phyloP scores from a whole-genome alignment of 1,140 invertebrate species.

The Caligus rogercresseyi region DNA sequence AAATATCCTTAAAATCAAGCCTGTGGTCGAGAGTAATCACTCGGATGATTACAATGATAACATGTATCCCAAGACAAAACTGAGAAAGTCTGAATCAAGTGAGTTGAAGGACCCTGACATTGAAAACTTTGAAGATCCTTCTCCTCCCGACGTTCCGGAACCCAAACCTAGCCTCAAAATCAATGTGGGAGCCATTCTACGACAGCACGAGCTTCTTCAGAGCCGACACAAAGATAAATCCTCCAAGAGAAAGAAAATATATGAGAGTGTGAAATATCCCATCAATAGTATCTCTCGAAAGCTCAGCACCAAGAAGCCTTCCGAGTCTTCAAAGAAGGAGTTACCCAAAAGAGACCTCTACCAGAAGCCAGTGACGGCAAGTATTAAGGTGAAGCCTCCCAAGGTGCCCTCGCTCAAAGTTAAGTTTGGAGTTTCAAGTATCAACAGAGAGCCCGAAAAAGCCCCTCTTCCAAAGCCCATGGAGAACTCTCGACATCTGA shows the following conservation, averaged over 20 bases:
- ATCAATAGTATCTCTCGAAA: too few relatives aligned
- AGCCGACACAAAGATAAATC: not conserved
- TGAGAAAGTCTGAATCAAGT: not conserved
- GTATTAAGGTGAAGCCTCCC: not conserved
- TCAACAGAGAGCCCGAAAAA: not conserved
- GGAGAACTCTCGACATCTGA: not conserved
- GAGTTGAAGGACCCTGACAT: not conserved
- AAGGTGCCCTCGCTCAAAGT: not conserved
- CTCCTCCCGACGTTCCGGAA: not conserved
- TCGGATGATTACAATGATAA: not conserved
- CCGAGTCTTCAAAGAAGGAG: too few relatives aligned
- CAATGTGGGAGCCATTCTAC: not conserved
- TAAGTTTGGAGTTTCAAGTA: not conserved
- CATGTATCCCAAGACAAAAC: not conserved
- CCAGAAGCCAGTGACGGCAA: too few relatives aligned
- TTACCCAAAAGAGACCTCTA: too few relatives aligned
- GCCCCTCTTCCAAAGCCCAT: not conserved
- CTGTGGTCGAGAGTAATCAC: not conserved
- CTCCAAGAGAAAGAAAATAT: not conserved
- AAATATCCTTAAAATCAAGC: not conserved
- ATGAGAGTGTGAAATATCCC: too few relatives aligned
- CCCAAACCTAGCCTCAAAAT: not conserved
- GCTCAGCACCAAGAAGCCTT: too few relatives aligned
- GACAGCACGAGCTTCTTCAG: not conserved
- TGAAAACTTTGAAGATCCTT: not conserved